A percentile compares a stretch with the other conserved stretches of the same genome.
Evolutionary conservation across 2,888 invertebrate genomes (phyloP).

Genomic region (Cylloceria caligata): DNA sequence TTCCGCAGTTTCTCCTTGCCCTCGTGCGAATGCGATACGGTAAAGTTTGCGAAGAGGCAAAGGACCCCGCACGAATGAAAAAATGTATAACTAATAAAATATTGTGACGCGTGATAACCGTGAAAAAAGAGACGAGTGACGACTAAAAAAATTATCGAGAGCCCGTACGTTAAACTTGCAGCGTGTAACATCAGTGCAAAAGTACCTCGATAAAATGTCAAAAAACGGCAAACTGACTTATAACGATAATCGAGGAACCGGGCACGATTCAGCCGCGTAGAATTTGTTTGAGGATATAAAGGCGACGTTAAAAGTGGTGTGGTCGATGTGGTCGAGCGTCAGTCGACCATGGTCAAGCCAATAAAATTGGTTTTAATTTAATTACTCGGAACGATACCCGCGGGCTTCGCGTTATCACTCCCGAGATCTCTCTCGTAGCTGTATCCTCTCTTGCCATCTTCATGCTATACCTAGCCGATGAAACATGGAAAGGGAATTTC

Average conservation of each 20-base stretch:
- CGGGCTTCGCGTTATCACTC: slow-evolving; percentile 73
- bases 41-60: no score
- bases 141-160: not conserved
- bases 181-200: slow-evolving; percentile 61
- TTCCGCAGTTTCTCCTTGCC: no score
- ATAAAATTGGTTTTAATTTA: slow-evolving; percentile 82
- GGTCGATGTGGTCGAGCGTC: slow-evolving; percentile 46
- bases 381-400: slow-evolving; percentile 74
- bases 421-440: slow-evolving; percentile 77
- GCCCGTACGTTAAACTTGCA: not conserved
- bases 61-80: no score
- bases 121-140: not conserved
- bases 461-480: slow-evolving; percentile 66
- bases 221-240: slow-evolving; percentile 71
- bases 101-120: not conserved
- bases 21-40: no score
- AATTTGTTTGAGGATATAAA: slow-evolving; percentile 81
- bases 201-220: slow-evolving; percentile 75
- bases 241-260: slow-evolving; percentile 71
- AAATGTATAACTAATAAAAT: not conserved
- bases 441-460: slow-evolving; percentile 74
- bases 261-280: slow-evolving; percentile 72
- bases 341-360: slow-evolving; percentile 70
- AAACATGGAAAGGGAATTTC: slow-evolving; percentile 66
- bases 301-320: slow-evolving; percentile 77